phyloP scores from a whole-genome alignment of 2,113 vertebrate species.

The Elaphurus davidianus region DNA sequence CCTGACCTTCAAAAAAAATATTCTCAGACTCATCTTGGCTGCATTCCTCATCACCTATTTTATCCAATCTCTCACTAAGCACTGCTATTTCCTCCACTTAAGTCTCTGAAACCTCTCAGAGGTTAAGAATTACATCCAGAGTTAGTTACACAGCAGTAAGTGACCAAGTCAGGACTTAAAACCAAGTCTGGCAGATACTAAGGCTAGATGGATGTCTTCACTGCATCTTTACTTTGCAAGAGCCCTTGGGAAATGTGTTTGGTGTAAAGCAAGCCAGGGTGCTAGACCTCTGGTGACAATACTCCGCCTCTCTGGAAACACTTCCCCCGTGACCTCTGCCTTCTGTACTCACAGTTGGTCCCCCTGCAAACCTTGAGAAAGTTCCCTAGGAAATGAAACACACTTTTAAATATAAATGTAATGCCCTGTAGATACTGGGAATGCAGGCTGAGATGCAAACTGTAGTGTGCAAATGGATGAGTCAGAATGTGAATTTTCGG shows the following conservation, averaged over 20 bases:
- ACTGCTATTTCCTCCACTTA: neutral
- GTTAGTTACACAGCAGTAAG: neutral
- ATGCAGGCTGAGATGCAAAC: neutral
- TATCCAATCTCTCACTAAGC: neutral
- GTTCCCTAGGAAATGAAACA: neutral
- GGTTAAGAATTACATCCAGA: neutral
- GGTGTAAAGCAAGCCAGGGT: neutral
- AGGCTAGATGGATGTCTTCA: neutral
- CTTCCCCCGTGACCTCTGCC: neutral
- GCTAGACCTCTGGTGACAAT: neutral
- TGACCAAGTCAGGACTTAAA: neutral
- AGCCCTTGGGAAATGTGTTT: neutral
- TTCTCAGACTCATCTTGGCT: neutral
- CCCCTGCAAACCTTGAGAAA: neutral
- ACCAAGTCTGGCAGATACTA: neutral
- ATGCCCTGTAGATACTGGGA: neutral
- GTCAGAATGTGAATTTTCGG: constrained; percentile 31
- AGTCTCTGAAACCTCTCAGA: neutral
- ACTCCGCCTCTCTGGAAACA: neutral
- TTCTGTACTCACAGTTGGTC: neutral
- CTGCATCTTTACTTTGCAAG: neutral
- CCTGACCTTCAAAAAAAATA: neutral
- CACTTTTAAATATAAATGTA: neutral
- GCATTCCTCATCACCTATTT: neutral
- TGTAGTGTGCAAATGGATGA: neutral